phyloP scores from a whole-genome alignment of 2,888 invertebrate species.

The Oxycera nigricornis region DNA sequence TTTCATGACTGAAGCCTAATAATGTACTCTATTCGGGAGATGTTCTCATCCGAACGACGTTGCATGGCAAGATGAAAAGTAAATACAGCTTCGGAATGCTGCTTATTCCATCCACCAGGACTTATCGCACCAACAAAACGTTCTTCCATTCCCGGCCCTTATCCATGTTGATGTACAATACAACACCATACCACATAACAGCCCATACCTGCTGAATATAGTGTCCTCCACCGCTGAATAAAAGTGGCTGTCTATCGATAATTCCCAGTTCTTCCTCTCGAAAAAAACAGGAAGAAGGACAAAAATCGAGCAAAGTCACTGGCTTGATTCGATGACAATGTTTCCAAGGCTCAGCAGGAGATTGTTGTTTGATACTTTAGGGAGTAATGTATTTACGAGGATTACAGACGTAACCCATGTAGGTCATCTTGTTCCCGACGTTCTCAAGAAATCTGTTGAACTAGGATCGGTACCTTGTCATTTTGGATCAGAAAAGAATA shows the following conservation, averaged over 20 bases:
- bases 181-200: neutral
- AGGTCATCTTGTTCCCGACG: no score
- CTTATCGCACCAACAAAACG: slow-evolving; percentile 12
- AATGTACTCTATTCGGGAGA: neutral
- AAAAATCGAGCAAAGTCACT: neutral
- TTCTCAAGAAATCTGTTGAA: no score
- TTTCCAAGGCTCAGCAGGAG: neutral
- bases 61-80: neutral
- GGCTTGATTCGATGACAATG: neutral
- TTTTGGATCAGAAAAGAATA: no score
- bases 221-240: neutral
- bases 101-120: neutral
- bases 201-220: no score
- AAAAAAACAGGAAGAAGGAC: neutral
- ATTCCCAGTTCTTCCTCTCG: neutral
- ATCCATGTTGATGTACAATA: slow-evolving; percentile 4
- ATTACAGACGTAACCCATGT: neutral
- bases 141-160: neutral
- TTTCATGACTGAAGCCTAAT: slow-evolving; percentile 14
- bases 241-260: neutral
- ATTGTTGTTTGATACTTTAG: neutral
- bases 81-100: neutral
- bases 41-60: neutral
- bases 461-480: no score
- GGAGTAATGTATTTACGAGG: neutral